A percentile compares a stretch with the other conserved stretches of the same genome.
Evolutionary conservation across 2,888 invertebrate genomes (phyloP).

Genomic region (Eumacrocentrus americanus): DNA sequence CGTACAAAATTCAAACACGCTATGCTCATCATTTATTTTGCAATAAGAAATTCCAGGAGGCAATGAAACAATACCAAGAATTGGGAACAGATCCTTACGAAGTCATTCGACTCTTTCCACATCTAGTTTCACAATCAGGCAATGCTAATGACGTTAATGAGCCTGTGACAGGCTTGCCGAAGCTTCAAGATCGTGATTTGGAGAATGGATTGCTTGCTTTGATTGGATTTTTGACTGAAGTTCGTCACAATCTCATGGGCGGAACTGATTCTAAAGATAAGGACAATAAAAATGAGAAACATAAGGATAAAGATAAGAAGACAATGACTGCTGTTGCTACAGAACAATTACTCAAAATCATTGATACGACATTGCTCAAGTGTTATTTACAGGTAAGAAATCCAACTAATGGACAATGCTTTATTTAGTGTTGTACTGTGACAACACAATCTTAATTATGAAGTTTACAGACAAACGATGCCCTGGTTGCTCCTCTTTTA

Average conservation of each 20-base stretch:
- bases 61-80: slow-evolving; percentile 90
- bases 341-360: slow-evolving; percentile 81
- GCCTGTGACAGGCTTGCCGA: slow-evolving; percentile 63
- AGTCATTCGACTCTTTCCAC: slow-evolving; percentile 94
- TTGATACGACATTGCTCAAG: slow-evolving; percentile 95
- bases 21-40: slow-evolving; percentile 91
- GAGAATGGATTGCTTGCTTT: slow-evolving; percentile 88
- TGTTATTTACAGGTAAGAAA: slow-evolving; percentile 86
- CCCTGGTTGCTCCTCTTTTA: slow-evolving; percentile 87
- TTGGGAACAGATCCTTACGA: slow-evolving; percentile 93
- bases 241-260: slow-evolving; percentile 66
- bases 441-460: background rate
- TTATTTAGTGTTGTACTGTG: slow-evolving; percentile 37
- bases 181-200: slow-evolving; percentile 80
- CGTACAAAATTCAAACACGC: slow-evolving; percentile 87
- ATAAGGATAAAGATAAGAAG: slow-evolving; percentile 53
- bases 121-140: slow-evolving; percentile 71
- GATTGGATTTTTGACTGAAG: slow-evolving; percentile 87
- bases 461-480: slow-evolving; percentile 85
- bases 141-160: slow-evolving; percentile 59
- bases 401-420: slow-evolving; percentile 11
- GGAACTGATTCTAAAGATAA: slow-evolving; percentile 55
- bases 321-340: slow-evolving; percentile 63
- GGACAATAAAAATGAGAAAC: slow-evolving; percentile 42
- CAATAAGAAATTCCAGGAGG: slow-evolving; percentile 84